Evolutionary conservation across 2,113 vertebrate genomes (phyloP), one percentile per base, ranked within the genome.

Genomic region (Mionectes macconnelli): DNA sequence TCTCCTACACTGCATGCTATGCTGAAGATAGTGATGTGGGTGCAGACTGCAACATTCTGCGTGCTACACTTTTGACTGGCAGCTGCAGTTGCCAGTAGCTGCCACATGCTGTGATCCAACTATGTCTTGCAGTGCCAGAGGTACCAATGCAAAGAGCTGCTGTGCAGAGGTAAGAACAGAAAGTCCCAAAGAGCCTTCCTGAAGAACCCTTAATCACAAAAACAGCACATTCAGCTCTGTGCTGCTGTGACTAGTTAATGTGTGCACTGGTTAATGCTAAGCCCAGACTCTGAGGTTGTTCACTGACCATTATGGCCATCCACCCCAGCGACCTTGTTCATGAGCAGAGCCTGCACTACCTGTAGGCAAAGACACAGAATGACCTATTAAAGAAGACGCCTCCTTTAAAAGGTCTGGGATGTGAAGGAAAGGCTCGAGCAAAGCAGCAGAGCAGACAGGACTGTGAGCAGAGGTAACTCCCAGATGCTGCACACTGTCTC

Each of bases 271-370:
- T 55, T 64, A 89, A 73, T 3, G 2, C n/a, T 24, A 70, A 57
- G n/a, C 17, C 30, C n/a, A 55, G 44, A 39, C 57, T 70, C 12
- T 6, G 62, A 82, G 39, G 44, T 88, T 45, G 76, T 59, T 85
- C 39, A 24, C 17, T 69, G 35, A 44, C 67, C 8, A 9, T n/a
- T 68, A 39, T 2, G 22, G 45, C 22, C 52, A 90, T 8, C 37
- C 50, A 78, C 23, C 25, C 6, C 23, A 42, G 19, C 18, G 45
- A 44, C 37, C 25, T 27, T 8, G 3, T 70, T 27, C 8, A 22
- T 0, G 0, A 78, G 64, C 44, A 67, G 30, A 39, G 35, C 16
- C 25, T 2, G 5, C 12, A 14, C 28, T 27, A 2, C 23, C 35
- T 59, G 42, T 14, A 70, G 45, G 45, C n/a, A 84, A 42, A 42